Evolutionary conservation across 1,140 invertebrate species (phyloP), one percentile per base, ranked within the genome.

Genomic region (Drosophila triauraria): DNA sequence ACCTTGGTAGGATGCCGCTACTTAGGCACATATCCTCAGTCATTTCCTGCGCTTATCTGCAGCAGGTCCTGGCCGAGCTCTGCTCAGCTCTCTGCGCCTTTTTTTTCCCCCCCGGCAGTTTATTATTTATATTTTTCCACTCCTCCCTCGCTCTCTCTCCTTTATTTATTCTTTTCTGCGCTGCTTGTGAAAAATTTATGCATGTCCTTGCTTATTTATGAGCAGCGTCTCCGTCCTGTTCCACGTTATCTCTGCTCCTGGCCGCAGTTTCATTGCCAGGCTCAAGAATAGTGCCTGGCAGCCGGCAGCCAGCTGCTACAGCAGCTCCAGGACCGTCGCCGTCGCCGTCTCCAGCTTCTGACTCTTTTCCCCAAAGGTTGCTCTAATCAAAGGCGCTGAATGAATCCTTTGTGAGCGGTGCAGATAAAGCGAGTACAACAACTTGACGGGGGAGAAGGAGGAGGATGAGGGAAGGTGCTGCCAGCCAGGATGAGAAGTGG

Each of bases 201-300:
- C 86, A 91, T 91, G 86, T 91, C 86, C 83, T 87, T 91, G 86
- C 86, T 91, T 91, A 91, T 91, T 91, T 91, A 91, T 91, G 86
- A 91, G 86, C 86, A 71, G 67, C 82, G 76, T 80, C 86, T 76
- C 65, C 83, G 78, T 72, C 80, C 77, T 62, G 82, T 54, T 61
- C 35, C 63, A 60, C 67, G 80, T 91, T 91, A 91, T 91, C 87
- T 91, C 62, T 62, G 63, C 63, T 67, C 58, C 70, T 77, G 78
- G 87, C 87, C 87, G 78, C 84, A 80, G 84, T 91, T 91, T 88
- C 88, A 91, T 85, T 91, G 84, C 84, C 88, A 91, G 75, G 61
- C 64, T 46, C 67, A 69, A 68, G 78, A 82, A 80, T 77, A 91
- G 83, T 81, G 72, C 44, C 72, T 56, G 50, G 30, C 50, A 8